Evolutionary conservation across 2,113 vertebrate genomes (phyloP).

Genomic region (Sclerurus mexicanus): DNA sequence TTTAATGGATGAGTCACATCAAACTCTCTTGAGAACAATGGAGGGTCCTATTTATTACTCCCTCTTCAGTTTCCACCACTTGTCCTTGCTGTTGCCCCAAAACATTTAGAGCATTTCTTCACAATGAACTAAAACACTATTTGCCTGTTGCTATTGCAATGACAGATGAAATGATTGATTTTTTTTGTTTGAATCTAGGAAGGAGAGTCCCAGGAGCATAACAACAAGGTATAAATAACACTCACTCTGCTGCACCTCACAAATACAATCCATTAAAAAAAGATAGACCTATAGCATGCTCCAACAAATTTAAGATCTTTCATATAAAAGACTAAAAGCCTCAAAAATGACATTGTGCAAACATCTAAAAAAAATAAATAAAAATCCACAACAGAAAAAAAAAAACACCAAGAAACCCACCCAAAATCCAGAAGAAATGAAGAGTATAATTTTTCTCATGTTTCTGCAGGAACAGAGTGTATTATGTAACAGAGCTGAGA

Average conservation of each 20-base stretch:
- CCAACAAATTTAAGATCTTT: not conserved
- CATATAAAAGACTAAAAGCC: not conserved
- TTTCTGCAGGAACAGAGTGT: not conserved
- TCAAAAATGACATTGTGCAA: not conserved
- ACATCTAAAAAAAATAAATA: not conserved
- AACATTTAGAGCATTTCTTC: not conserved
- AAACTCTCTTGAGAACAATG: not conserved
- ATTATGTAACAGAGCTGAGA: not conserved
- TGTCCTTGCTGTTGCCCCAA: not conserved
- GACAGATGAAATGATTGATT: not conserved
- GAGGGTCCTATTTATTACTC: not conserved
- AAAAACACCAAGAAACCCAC: not conserved
- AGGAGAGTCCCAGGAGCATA: not conserved
- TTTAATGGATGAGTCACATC: not conserved
- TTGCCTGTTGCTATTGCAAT: not conserved
- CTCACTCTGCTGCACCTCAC: not conserved
- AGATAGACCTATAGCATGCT: not conserved
- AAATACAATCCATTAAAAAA: not conserved
- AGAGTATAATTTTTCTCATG: not conserved
- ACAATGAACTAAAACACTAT: not conserved
- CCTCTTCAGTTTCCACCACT: not conserved
- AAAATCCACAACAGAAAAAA: not conserved
- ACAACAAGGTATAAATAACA: not conserved
- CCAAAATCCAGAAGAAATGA: accelerated
- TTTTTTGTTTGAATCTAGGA: not conserved